These are phyloP conservation scores for Apis florea DNA, from an alignment of 1,140 invertebrate species.

Conservation along the genomic window DNA sequence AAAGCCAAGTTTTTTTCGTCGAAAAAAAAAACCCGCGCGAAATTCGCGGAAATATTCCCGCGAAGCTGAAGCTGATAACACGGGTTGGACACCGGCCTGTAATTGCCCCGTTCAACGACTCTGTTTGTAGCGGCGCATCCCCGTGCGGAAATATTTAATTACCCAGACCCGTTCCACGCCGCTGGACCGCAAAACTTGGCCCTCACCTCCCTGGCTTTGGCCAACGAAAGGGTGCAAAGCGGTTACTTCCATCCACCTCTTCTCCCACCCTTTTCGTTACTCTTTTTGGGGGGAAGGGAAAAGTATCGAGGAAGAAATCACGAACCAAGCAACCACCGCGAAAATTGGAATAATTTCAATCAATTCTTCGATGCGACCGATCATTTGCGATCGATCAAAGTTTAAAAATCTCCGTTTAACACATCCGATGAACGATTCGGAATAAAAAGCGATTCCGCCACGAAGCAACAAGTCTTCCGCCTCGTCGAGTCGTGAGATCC, in stretches of 20 bases:
- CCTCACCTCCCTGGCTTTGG: neutral
- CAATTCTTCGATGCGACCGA: no score
- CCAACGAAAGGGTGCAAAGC: neutral
- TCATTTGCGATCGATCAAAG: no score
- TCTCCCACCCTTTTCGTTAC: neutral
- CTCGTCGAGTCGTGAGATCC: neutral
- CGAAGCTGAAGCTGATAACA: conserved; percentile 6
- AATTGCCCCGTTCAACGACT: conserved; percentile 54
- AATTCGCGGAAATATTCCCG: conserved; percentile 7
- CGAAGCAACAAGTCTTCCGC: conserved; percentile 13
- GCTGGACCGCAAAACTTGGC: neutral
- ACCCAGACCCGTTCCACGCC: conserved; percentile 34
- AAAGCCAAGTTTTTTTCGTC: neutral
- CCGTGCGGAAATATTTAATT: conserved; percentile 68
- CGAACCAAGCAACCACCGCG: neutral
- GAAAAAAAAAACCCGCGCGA: neutral
- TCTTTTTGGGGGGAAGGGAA: neutral
- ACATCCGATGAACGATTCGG: neutral
- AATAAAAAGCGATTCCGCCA: neutral
- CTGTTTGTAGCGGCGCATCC: conserved; percentile 58
- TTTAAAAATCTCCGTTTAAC: neutral
- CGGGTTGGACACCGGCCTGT: conserved; percentile 26
- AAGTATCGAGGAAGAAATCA: neutral
- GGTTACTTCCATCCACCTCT: neutral
- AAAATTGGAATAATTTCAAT: no score